A percentile compares a stretch with the other conserved stretches of the same genome.
Conservation (phyloP, 2,113 vertebrate species). For the Carettochelys insculpta region DNA sequence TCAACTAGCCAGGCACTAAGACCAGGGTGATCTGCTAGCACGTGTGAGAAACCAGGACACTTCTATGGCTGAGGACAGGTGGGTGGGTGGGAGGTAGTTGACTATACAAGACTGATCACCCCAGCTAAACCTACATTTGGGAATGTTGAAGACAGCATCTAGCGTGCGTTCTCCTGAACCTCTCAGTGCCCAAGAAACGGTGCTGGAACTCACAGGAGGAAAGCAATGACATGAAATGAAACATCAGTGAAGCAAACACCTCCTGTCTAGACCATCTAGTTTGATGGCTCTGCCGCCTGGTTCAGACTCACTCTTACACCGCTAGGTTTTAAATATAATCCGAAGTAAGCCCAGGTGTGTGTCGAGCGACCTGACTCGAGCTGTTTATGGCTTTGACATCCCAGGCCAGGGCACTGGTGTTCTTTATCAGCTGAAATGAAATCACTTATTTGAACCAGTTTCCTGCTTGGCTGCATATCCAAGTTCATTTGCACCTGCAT, state of each 20-base stretch:
- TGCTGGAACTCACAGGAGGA: background rate
- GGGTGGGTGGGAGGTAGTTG: background rate
- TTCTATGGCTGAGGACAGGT: no score
- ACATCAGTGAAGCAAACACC: background rate
- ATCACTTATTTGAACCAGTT: background rate
- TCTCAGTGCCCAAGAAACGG: accelerated
- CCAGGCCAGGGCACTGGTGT: accelerated
- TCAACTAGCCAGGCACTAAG: accelerated
- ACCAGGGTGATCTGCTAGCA: background rate
- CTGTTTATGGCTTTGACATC: background rate
- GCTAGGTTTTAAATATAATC: background rate
- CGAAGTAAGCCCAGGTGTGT: background rate
- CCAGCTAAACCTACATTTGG: background rate
- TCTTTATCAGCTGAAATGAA: background rate
- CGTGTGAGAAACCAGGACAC: no score
- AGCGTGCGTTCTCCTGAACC: background rate
- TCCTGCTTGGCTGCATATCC: conserved; percentile 18
- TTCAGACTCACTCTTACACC: accelerated
- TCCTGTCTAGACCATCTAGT: accelerated
- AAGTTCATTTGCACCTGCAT: conserved; percentile 45
- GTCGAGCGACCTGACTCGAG: no score
- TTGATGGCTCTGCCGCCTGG: background rate
- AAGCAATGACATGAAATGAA: background rate
- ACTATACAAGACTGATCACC: background rate
- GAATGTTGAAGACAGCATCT: background rate